Base-by-base conservation (phyloP, 1,140 invertebrate species). In the Drosophila setifemur region DNA sequence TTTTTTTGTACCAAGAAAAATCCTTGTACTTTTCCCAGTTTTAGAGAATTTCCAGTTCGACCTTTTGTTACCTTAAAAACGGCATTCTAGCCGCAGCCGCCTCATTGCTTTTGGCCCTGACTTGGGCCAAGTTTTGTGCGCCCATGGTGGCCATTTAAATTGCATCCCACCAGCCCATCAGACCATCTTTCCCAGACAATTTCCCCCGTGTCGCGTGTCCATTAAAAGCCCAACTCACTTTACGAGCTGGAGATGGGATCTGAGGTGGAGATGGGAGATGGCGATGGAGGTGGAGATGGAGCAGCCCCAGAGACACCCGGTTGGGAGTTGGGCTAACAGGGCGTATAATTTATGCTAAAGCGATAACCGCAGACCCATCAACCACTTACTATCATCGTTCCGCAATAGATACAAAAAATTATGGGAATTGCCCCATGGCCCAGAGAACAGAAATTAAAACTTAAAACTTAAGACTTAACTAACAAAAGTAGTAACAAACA, bases 261-360 rank as follows among this genome's bases (percentile, higher is more conserved):
- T n/a, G 63, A 69, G 40, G 11, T 8, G 26, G 14, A 12, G 6
- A 11, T 12, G 16, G 33, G 33, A 37, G 14, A 37, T 37, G 33
- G 33, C 23, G 7, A 43, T 14, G 23, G 33, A 23, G 21, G 23
- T 21, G 39, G 42, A 9, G 37, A 43, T 26, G 31, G 16, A 21
- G 23, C 19, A 11, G 5, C 26, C 5, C 2, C 31, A 14, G 31
- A 31, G 11, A 12, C 4, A 16, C n/a, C n/a, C n/a, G n/a, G 25
- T 3, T 14, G 40, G 23, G 4, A 23, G 18, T n/a, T n/a, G 28
- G 14, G 28, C 21, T 29, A 55, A 44, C 37, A 21, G 60, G 42
- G 40, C 29, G 40, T 61, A 64, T 70, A 70, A 70, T 70, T 70
- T 70, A 70, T 70, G 66, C 66, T 43, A 70, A 70, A 50, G 66